Evolutionary conservation across 1,140 invertebrate species (phyloP).

Genomic region (Temnothorax nylanderi): DNA sequence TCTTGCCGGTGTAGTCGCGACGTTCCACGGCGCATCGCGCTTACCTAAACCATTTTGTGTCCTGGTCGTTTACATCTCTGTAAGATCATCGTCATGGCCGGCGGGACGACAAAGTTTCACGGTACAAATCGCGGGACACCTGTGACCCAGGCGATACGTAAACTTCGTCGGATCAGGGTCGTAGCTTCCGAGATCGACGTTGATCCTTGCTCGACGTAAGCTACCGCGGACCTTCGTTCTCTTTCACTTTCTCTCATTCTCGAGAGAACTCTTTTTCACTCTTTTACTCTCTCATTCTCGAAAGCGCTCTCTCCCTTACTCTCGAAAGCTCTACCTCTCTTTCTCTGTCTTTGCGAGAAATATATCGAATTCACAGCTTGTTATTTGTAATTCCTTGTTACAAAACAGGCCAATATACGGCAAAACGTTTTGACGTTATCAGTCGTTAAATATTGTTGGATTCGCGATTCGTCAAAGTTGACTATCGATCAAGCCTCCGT

Average conservation of each 20-base stretch:
- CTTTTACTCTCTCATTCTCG: no score
- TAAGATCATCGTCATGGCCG: constrained; percentile 13
- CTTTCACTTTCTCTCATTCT: no score
- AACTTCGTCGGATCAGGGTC: constrained; percentile 48
- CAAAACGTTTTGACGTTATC: background rate
- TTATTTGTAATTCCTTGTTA: constrained; percentile 2
- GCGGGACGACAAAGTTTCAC: constrained; percentile 33
- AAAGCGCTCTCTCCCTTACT: no score
- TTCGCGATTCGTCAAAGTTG: background rate
- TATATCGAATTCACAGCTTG: background rate
- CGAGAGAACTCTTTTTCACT: no score
- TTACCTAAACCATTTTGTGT: constrained; percentile 16
- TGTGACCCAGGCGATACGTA: constrained; percentile 41
- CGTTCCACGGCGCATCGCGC: background rate
- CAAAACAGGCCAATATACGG: background rate
- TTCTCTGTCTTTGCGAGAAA: background rate
- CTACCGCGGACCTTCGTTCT: background rate
- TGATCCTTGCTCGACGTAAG: constrained; percentile 17
- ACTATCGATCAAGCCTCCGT: constrained; percentile 8
- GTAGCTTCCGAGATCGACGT: constrained; percentile 11
- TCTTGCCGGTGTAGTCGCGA: constrained; percentile 1
- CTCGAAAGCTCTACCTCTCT: no score
- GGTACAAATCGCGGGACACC: constrained; percentile 21
- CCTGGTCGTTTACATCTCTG: background rate
- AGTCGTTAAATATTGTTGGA: background rate